phyloP scores from a whole-genome alignment of 37 sponge, comb jelly and placozoan genomes.

The Axinella damicornis region DNA sequence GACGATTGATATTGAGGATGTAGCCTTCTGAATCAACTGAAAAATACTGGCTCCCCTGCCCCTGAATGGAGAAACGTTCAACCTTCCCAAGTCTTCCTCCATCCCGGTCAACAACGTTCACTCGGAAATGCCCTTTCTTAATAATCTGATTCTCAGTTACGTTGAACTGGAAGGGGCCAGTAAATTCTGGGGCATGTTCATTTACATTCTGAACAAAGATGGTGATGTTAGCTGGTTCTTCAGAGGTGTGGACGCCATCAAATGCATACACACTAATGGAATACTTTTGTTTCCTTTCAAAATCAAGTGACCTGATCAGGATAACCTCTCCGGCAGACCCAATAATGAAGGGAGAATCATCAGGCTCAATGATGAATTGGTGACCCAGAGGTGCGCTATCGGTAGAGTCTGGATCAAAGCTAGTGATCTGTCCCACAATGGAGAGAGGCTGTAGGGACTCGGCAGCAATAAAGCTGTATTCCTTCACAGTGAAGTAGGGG shows the following conservation, averaged over 20 bases:
- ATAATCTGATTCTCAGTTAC: constrained; percentile 47
- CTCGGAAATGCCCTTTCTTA: not conserved
- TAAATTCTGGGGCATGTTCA: constrained; percentile 60
- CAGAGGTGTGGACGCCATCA: constrained; percentile 63
- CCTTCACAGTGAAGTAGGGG: constrained; percentile 32
- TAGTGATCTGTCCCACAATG: constrained; percentile 21
- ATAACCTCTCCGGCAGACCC: constrained; percentile 39
- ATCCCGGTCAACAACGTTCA: constrained; percentile 55
- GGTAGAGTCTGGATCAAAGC: constrained; percentile 21
- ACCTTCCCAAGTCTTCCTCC: constrained; percentile 28
- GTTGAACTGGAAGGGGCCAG: constrained; percentile 12
- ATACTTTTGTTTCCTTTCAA: constrained; percentile 9
- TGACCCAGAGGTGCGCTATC: not conserved
- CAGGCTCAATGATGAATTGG: constrained; percentile 18
- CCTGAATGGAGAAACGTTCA: constrained; percentile 12
- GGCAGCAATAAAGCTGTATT: constrained; percentile 22
- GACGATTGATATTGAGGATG: constrained; percentile 9
- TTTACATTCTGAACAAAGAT: constrained; percentile 54
- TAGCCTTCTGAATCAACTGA: constrained; percentile 29
- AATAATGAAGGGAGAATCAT: constrained; percentile 18
- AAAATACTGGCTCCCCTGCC: constrained; percentile 11
- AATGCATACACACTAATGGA: constrained; percentile 34
- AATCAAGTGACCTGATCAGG: constrained; percentile 48
- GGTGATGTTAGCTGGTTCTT: constrained; percentile 21
- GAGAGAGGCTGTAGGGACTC: constrained; percentile 22